A percentile compares a stretch with the other conserved stretches of the same genome.
These are phyloP conservation scores for Cyclophora punctaria DNA, from an alignment of 2,888 invertebrate genomes.

Conservation along the genomic window DNA sequence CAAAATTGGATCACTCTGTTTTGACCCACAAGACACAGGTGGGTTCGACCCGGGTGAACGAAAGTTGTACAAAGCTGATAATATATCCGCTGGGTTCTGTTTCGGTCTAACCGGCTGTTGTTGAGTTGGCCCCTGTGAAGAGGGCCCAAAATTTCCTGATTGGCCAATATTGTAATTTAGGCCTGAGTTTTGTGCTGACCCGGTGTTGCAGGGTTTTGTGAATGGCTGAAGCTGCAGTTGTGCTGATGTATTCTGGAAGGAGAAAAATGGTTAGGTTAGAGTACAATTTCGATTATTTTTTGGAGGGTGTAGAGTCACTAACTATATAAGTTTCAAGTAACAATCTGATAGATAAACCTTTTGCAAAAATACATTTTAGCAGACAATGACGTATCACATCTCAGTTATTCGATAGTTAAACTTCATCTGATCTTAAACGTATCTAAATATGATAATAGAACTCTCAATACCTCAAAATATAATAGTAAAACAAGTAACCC, in stretches of 20 bases:
- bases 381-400: too few relatives aligned
- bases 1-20: background rate
- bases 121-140: slow-evolving; percentile 29
- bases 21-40: background rate
- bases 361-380: too few relatives aligned
- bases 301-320: too few relatives aligned
- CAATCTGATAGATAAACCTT: too few relatives aligned
- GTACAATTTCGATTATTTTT: too few relatives aligned
- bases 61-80: slow-evolving; percentile 11
- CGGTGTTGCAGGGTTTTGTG: too few relatives aligned
- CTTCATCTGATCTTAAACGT: too few relatives aligned
- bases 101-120: slow-evolving; percentile 13
- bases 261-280: too few relatives aligned
- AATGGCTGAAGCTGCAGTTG: too few relatives aligned
- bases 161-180: slow-evolving; percentile 15
- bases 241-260: too few relatives aligned
- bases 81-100: slow-evolving; percentile 13
- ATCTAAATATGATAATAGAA: background rate
- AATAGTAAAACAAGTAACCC: slow-evolving; percentile 33
- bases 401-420: too few relatives aligned
- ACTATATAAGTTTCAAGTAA: too few relatives aligned
- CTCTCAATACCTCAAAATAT: slow-evolving; percentile 26
- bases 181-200: slow-evolving; percentile 3
- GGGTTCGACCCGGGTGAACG: slow-evolving; percentile 5
- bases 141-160: slow-evolving; percentile 16